phyloP scores from a whole-genome alignment of 2,888 invertebrate species.

The Drosophila recens region DNA sequence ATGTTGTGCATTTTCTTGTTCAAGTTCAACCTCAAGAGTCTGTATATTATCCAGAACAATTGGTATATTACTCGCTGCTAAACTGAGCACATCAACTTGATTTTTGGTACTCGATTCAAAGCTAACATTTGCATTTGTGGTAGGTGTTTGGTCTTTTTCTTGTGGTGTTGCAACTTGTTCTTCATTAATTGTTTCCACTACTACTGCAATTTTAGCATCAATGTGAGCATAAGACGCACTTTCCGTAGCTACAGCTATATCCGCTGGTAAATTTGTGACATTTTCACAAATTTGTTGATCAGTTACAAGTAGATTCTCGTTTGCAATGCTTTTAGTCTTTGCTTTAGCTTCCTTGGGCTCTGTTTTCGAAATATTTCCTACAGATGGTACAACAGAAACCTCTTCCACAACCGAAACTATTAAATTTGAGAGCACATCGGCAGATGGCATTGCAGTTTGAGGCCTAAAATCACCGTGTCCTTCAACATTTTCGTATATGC shows the following conservation, averaged over 20 bases:
- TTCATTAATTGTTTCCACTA: constrained; percentile 60
- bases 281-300: constrained; percentile 69
- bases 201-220: constrained; percentile 27
- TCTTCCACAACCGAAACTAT: constrained; percentile 76
- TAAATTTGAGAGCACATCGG: constrained; percentile 51
- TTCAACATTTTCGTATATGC: constrained; percentile 71
- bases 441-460: constrained; percentile 26
- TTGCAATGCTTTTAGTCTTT: constrained; percentile 31
- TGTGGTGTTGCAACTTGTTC: constrained; percentile 62
- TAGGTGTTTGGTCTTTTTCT: constrained; percentile 36
- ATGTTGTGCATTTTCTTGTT: constrained; percentile 41
- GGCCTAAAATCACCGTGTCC: constrained; percentile 68
- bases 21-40: constrained; percentile 18
- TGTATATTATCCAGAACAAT: constrained; percentile 21
- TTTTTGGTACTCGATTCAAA: constrained; percentile 41
- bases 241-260: constrained; percentile 21
- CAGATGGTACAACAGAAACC: constrained; percentile 53
- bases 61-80: constrained; percentile 16
- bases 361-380: constrained; percentile 41
- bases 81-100: constrained; percentile 32
- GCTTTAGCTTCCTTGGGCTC: constrained; percentile 28
- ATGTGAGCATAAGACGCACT: constrained; percentile 47
- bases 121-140: constrained; percentile 40
- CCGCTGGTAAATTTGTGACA: constrained; percentile 39
- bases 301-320: constrained; percentile 56